A percentile compares a stretch with the other conserved stretches of the same genome.
phyloP scores from a whole-genome alignment of 2,113 vertebrate genomes.

The Hippocampus barbouri region DNA sequence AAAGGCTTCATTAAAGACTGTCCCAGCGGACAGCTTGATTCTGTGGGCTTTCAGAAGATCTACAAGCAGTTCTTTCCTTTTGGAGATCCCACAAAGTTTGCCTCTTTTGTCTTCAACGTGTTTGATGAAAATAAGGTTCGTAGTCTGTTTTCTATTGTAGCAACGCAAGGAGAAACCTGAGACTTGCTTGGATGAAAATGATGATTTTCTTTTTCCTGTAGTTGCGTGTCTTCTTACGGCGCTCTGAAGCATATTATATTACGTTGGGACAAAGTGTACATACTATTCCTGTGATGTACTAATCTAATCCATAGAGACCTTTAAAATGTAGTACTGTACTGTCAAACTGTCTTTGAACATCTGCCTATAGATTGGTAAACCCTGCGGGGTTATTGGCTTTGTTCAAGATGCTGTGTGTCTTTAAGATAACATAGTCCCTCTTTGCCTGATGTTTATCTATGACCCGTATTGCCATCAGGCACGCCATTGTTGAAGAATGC shows the following conservation, averaged over 20 bases:
- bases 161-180: not conserved
- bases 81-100: constrained; percentile 93
- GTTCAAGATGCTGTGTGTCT: constrained; percentile 30
- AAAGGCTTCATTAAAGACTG: constrained; percentile 98
- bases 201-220: not conserved
- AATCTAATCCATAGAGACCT: constrained; percentile 14
- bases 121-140: constrained; percentile 95
- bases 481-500: constrained; percentile 37
- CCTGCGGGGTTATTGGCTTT: constrained; percentile 43
- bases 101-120: constrained; percentile 95
- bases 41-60: constrained; percentile 94
- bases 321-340: constrained; percentile 15
- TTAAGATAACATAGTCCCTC: constrained; percentile 36
- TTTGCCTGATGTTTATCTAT: constrained; percentile 53
- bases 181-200: not conserved
- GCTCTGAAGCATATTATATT: too few relatives aligned
- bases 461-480: constrained; percentile 41
- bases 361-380: constrained; percentile 18
- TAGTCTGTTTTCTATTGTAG: constrained; percentile 2
- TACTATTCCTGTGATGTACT: constrained; percentile 1
- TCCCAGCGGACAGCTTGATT: constrained; percentile 91
- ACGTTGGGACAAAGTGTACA: constrained; percentile 5
- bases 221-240: too few relatives aligned
- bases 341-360: constrained; percentile 21
- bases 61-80: constrained; percentile 98